These are phyloP conservation scores for Leucoraja ocellata DNA, from an alignment of 2,797 vertebrate species.

Conservation along the genomic window DNA sequence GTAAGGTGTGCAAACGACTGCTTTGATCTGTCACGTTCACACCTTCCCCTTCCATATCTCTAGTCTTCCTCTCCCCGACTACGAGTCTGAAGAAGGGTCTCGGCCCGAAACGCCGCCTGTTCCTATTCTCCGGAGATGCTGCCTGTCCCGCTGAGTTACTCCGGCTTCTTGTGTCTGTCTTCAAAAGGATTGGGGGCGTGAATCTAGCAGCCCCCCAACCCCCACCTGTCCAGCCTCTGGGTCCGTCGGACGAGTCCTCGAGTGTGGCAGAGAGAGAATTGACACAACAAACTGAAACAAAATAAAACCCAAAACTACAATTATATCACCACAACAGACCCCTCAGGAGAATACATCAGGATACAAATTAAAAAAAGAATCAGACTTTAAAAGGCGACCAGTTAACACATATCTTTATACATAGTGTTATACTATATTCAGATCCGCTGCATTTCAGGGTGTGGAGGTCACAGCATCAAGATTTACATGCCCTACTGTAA, in stretches of 20 bases:
- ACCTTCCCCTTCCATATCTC: too few species aligned
- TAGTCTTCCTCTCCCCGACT: too few species aligned
- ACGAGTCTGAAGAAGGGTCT: too few species aligned
- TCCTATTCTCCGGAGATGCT: too few species aligned
- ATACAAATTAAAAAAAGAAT: not conserved
- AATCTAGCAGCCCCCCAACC: too few species aligned
- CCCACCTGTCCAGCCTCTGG: not conserved
- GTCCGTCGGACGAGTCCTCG: not conserved
- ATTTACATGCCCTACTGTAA: conserved; percentile 18
- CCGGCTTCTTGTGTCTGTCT: too few species aligned
- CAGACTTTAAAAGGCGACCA: not conserved
- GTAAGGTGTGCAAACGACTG: too few species aligned
- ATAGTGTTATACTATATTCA: conserved; percentile 23
- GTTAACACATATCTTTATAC: not conserved
- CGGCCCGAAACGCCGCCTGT: too few species aligned
- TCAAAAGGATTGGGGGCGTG: too few species aligned
- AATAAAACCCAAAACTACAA: not conserved
- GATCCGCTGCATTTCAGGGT: not conserved
- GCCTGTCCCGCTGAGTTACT: too few species aligned
- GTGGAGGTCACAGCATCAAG: not conserved
- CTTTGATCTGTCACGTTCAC: too few species aligned
- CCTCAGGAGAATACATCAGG: not conserved
- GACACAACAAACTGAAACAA: not conserved
- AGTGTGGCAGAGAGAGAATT: not conserved
- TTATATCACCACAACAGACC: conserved; percentile 20